A percentile compares a stretch with the other conserved stretches of the same genome.
These are phyloP conservation scores for Fregata magnificens DNA, from an alignment of 2,113 vertebrate genomes.

Conservation along the genomic window DNA sequence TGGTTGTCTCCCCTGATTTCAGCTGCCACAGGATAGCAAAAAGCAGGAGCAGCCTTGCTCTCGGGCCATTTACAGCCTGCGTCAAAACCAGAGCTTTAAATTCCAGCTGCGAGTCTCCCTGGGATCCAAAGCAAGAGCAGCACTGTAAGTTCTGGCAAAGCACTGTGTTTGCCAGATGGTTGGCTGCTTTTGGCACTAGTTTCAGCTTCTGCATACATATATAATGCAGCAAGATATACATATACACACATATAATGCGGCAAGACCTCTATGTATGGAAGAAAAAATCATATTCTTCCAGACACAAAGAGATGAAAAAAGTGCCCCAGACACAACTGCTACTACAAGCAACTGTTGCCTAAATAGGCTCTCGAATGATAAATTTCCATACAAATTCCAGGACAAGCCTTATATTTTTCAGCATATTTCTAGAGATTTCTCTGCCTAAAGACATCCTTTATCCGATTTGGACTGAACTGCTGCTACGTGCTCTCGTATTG, in stretches of 20 bases:
- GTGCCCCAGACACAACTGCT: not conserved
- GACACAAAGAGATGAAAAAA: not conserved
- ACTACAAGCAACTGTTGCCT: not conserved
- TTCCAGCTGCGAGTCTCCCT: not conserved
- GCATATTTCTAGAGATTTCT: not conserved
- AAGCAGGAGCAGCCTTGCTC: not conserved
- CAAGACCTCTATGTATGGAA: not conserved
- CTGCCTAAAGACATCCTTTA: not conserved
- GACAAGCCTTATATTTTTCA: not conserved
- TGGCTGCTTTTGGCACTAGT: not conserved
- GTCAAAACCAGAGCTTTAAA: not conserved
- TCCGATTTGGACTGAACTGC: not conserved
- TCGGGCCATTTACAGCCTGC: not conserved
- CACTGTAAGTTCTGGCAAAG: not conserved
- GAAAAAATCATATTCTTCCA: not conserved
- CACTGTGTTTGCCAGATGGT: not conserved
- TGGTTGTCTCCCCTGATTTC: not conserved
- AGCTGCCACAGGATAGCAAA: not conserved
- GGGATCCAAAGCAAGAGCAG: slow-evolving; percentile 13
- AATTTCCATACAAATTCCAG: not conserved
- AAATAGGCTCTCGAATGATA: not conserved
- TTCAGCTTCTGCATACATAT: slow-evolving; percentile 27
- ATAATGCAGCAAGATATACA: not conserved
- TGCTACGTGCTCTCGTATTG: not conserved
- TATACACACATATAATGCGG: not conserved